Evolutionary conservation across 2,888 invertebrate genomes (phyloP).

Genomic region (Tachina grossa): DNA sequence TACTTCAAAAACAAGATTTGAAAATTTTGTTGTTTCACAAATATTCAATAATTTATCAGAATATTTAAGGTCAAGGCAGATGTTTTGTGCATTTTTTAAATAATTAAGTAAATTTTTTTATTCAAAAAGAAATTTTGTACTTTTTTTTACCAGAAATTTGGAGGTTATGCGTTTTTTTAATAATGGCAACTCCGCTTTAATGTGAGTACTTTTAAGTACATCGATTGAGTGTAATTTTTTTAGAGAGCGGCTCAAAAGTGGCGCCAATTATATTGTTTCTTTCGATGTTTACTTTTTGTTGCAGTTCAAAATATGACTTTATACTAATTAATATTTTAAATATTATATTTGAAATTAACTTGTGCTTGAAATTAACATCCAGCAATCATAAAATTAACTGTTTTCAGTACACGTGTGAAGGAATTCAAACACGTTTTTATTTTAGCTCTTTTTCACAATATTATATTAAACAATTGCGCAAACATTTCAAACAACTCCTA

Average conservation of each 20-base stretch:
- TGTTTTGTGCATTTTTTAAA: constrained; percentile 32
- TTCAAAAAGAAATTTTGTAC: constrained; percentile 47
- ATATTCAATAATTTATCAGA: constrained; percentile 36
- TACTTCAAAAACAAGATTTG: constrained; percentile 45
- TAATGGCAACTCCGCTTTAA: constrained; percentile 47
- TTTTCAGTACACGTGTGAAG: too few species aligned
- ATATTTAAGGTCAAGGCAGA: constrained; percentile 43
- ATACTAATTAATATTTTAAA: background rate
- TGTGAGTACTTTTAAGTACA: background rate
- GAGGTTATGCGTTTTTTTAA: background rate
- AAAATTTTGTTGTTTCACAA: constrained; percentile 7
- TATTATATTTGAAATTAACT: too few species aligned
- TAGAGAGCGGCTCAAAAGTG: constrained; percentile 24
- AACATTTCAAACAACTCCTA: too few species aligned
- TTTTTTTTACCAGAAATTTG: constrained; percentile 38
- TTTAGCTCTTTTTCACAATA: too few species aligned
- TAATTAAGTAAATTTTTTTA: background rate
- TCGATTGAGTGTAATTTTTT: background rate
- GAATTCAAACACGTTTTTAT: too few species aligned
- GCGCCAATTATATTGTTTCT: constrained; percentile 25
- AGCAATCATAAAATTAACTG: background rate
- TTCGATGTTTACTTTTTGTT: background rate
- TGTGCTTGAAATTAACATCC: background rate
- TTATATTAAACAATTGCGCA: too few species aligned
- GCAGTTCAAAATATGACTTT: background rate